A percentile compares a stretch with the other conserved stretches of the same genome.
These are phyloP conservation scores for Oscheius onirici DNA, from an alignment of 2,888 invertebrate species.

Conservation along the genomic window DNA sequence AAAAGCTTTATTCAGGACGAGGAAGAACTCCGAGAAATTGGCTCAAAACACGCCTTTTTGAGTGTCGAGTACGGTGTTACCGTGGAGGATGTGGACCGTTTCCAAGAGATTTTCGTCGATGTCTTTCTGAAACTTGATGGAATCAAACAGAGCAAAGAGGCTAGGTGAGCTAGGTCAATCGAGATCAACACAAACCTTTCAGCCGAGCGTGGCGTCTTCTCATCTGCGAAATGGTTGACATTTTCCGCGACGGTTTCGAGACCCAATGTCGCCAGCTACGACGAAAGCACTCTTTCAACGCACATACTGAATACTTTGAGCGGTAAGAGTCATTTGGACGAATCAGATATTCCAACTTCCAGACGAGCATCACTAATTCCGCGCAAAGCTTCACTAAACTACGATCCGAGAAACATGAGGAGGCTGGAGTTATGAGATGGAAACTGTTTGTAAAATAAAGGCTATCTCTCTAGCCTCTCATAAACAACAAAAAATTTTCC, in stretches of 20 bases:
- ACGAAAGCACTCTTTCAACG: conserved; percentile 58
- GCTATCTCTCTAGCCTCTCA: no score
- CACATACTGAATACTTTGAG: conserved; percentile 56
- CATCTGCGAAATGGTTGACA: conserved; percentile 63
- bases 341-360: conserved; percentile 15
- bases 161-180: conserved; percentile 50
- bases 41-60: conserved; percentile 48
- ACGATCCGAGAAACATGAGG: conserved; percentile 28
- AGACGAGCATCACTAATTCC: conserved; percentile 48
- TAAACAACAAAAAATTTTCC: no score
- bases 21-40: conserved; percentile 48
- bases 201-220: conserved; percentile 65
- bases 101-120: conserved; percentile 59
- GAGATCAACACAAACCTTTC: no score
- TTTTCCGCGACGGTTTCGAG: conserved; percentile 65
- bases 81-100: conserved; percentile 45
- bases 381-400: conserved; percentile 48
- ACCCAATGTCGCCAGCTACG: conserved; percentile 47
- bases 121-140: conserved; percentile 67
- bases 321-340: background rate
- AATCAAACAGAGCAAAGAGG: conserved; percentile 66
- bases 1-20: conserved; percentile 37
- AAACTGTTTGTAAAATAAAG: no score
- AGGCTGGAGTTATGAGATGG: background rate
- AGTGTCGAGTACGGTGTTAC: conserved; percentile 45